Evolutionary conservation across 2,797 vertebrate genomes (phyloP).

Genomic region (Cirrhinus mrigala): DNA sequence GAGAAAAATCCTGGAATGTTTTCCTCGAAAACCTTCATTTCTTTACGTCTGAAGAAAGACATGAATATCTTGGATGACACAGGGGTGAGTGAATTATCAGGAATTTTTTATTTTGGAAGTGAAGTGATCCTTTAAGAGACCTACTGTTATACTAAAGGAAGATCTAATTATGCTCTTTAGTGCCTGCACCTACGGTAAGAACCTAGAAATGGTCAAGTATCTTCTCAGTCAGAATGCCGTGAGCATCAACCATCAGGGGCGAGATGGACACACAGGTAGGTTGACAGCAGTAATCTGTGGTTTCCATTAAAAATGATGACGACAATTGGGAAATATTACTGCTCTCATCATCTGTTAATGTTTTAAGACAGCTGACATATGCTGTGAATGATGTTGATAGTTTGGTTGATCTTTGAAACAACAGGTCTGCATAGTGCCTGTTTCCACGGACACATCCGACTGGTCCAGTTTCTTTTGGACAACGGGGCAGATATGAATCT

Average conservation of each 20-base stretch:
- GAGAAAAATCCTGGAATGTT: no score
- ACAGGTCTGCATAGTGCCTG: constrained; percentile 93
- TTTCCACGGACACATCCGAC: constrained; percentile 92
- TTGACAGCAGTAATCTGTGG: background rate
- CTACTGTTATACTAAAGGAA: background rate
- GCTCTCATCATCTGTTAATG: background rate
- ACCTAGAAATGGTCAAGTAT: constrained; percentile 91
- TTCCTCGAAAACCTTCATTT: no score
- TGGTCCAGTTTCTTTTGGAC: constrained; percentile 94
- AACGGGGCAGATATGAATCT: constrained; percentile 97
- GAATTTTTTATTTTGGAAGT: no score
- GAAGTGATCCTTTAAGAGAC: background rate
- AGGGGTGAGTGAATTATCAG: no score
- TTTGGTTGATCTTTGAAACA: background rate
- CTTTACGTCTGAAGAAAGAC: no score
- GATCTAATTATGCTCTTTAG: constrained; percentile 68
- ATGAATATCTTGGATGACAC: no score
- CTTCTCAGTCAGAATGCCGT: constrained; percentile 90
- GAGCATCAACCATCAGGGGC: constrained; percentile 92
- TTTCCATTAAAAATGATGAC: background rate
- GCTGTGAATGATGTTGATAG: background rate
- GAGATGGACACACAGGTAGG: constrained; percentile 94
- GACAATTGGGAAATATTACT: background rate
- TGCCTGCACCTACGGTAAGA: constrained; percentile 93
- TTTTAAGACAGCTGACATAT: background rate